Base-by-base conservation (phyloP, 2,113 vertebrate species). In the Perca flavescens region DNA sequence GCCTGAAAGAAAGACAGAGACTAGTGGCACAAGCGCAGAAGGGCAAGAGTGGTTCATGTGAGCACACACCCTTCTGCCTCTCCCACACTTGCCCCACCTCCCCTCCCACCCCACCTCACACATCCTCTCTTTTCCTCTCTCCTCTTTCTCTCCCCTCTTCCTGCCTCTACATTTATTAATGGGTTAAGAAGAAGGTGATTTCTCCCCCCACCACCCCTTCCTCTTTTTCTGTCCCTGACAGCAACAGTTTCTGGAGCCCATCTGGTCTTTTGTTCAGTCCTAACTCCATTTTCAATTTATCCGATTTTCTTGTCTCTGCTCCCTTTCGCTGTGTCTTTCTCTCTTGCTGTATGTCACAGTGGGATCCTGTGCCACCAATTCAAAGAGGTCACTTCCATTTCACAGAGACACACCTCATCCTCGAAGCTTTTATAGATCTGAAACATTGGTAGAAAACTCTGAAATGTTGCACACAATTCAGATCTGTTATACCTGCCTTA, bases 41-140 rank as follows among this genome's bases (percentile, higher is more conserved):
- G 88, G 69, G 82, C 79, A 77, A 87, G 89, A 92, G 92, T 74
- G 86, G 85, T 86, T 83, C 84, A 72, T 87, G 79, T 71, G 79
- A 90, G 80, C 86, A 91, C 94, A 95, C 94, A 92, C 94, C 91
- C 94, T 92, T 91, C 84, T 92, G 88, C 88, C 85, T 87, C 92
- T 92, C 89, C 89, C 87, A 83, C 88, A 83, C 74, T 90, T 83
- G 91, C 91, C 86, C 88, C 89, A 86, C 88, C 90, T 85, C 86
- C 77, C 70, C 74, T 80, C 61, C 82, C 72, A 21, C 70, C 69
- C 87, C 70, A 83, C 73, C 80, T 64, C 90, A 40, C 58, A 64
- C 67, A 85, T 81, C 63, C 82, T 72, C 68, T 62, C 67, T 61
- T 54, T 57, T 53, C 60, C 61, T 76, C 77, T 54, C 28, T 65